Conservation (phyloP, 2,797 vertebrate species). For the Coregonus ussuriensis region DNA sequence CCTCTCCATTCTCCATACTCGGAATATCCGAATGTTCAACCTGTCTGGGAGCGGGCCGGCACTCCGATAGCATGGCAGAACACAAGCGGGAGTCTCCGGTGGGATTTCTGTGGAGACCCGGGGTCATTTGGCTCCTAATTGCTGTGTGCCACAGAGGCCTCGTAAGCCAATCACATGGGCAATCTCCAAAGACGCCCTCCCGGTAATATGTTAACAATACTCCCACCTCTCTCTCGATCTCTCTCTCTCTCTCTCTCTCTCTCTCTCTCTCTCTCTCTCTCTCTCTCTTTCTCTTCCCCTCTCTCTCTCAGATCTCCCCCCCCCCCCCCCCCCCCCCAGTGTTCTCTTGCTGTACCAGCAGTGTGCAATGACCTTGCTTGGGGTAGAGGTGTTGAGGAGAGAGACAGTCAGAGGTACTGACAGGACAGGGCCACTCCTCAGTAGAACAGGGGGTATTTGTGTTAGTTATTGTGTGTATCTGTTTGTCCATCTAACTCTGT, state of each 20-base stretch:
- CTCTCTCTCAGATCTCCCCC: not conserved
- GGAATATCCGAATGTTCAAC: conserved; percentile 28
- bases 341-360: conserved; percentile 31
- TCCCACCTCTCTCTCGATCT: conserved; percentile 49
- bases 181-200: conserved; percentile 94
- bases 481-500: conserved; percentile 8
- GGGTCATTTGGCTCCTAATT: conserved; percentile 97
- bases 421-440: conserved; percentile 23
- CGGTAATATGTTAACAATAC: conserved; percentile 96
- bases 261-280: conserved; percentile 34
- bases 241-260: conserved; percentile 9
- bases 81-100: conserved; percentile 66
- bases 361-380: conserved; percentile 67
- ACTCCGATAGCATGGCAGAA: conserved; percentile 40
- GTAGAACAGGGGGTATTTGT: not conserved
- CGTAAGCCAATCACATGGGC: conserved; percentile 98
- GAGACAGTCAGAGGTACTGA: conserved; percentile 30
- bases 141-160: conserved; percentile 98
- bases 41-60: conserved; percentile 1
- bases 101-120: conserved; percentile 91
- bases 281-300: conserved; percentile 18
- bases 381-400: conserved; percentile 29
- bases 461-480: not conserved
- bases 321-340: not conserved
- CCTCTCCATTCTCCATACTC: not conserved